phyloP scores from a whole-genome alignment of 2,113 vertebrate species.

The Oxyura jamaicensis region DNA sequence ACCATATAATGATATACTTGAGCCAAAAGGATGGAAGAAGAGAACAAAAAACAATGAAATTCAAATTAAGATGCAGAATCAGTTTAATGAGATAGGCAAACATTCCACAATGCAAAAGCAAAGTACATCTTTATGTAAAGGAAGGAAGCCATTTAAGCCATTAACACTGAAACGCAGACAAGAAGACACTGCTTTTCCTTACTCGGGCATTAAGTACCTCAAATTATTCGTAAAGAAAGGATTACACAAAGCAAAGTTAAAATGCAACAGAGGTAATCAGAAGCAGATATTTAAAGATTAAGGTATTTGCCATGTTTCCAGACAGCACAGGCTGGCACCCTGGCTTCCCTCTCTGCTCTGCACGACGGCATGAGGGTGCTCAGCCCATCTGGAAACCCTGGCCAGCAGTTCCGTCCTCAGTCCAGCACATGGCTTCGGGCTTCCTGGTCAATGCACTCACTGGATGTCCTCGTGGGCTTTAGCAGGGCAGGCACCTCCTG shows the following conservation, averaged over 20 bases:
- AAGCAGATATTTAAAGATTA: not conserved
- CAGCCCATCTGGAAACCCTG: too few species aligned
- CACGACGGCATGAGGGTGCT: too few species aligned
- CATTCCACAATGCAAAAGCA: not conserved
- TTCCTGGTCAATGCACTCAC: too few species aligned
- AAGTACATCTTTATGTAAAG: not conserved
- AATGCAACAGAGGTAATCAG: not conserved
- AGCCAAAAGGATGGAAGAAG: fast-evolving
- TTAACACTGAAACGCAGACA: not conserved
- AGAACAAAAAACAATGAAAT: not conserved
- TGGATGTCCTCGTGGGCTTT: too few species aligned
- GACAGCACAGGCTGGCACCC: not conserved
- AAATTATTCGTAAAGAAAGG: fast-evolving
- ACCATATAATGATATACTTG: not conserved
- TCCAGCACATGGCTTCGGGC: too few species aligned
- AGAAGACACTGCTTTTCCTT: not conserved
- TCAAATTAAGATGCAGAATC: not conserved
- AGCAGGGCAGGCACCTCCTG: too few species aligned
- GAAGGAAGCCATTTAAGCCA: not conserved
- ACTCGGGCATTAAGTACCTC: fast-evolving
- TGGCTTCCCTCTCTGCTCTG: too few species aligned
- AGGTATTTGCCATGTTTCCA: too few species aligned
- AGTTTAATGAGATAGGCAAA: slow-evolving; percentile 34
- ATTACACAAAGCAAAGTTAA: not conserved
- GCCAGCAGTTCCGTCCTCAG: too few species aligned